Conservation (phyloP, 2,113 vertebrate genomes). For the Antechinus flavipes region DNA sequence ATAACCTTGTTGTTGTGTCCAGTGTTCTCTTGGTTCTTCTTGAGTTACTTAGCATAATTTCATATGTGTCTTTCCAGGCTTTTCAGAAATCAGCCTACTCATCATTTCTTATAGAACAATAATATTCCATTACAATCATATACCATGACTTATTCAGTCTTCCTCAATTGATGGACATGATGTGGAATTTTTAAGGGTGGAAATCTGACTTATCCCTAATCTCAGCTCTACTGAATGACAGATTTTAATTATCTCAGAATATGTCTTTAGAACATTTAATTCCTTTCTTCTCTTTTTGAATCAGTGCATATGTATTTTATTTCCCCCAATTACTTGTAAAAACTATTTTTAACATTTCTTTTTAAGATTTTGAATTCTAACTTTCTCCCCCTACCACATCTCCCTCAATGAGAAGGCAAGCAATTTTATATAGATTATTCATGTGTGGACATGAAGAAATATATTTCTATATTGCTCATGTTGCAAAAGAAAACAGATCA, state of each 20-base stretch:
- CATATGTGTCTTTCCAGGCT: too few relatives aligned
- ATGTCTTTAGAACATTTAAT: neutral
- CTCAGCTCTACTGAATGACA: constrained; percentile 9
- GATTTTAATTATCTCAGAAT: neutral
- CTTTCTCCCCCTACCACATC: neutral
- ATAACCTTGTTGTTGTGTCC: too few relatives aligned
- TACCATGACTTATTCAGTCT: too few relatives aligned
- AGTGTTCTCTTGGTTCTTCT: too few relatives aligned
- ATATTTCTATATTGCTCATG: neutral
- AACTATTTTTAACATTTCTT: neutral
- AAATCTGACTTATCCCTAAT: neutral
- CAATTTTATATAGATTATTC: neutral
- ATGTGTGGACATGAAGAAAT: neutral
- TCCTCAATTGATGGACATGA: neutral
- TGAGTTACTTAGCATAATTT: too few relatives aligned
- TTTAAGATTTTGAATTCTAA: neutral
- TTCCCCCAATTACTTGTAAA: neutral
- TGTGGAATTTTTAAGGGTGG: neutral
- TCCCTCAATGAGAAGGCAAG: neutral
- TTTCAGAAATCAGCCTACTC: too few relatives aligned
- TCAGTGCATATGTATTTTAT: neutral
- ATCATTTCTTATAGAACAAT: too few relatives aligned
- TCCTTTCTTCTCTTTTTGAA: neutral
- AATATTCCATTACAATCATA: too few relatives aligned
- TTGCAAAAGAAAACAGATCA: neutral